Evolutionary conservation across 2,888 invertebrate species (phyloP).

Genomic region (Prosopocoilus inquinatus): DNA sequence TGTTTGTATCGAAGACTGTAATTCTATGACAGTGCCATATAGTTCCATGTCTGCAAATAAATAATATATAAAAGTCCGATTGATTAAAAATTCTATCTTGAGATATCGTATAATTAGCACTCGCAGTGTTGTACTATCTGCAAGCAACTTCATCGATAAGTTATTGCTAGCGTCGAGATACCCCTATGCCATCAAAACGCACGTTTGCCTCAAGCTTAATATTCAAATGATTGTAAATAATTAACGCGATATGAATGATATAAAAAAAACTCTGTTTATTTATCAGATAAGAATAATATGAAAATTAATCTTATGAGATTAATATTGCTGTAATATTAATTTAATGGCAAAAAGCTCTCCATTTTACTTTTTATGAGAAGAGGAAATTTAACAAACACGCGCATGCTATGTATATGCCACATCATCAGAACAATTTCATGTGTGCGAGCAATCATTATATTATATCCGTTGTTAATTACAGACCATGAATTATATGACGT

Average conservation of each 20-base stretch:
- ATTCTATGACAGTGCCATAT: too few species aligned
- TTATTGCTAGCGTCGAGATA: background rate
- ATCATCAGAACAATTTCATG: constrained; percentile 28
- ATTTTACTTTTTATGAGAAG: too few species aligned
- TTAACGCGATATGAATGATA: background rate
- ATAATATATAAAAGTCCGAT: background rate
- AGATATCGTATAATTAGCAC: constrained; percentile 4
- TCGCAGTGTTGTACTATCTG: background rate
- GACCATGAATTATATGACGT: constrained; percentile 45
- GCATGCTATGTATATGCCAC: constrained; percentile 41
- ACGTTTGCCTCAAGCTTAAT: background rate
- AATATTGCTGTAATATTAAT: too few species aligned
- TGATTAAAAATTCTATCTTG: background rate
- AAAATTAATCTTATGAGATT: background rate
- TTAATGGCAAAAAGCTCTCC: too few species aligned
- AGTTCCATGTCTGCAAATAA: too few species aligned
- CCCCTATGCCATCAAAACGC: background rate
- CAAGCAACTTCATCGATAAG: background rate
- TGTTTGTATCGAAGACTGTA: too few species aligned
- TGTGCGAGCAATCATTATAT: constrained; percentile 33
- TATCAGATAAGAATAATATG: background rate
- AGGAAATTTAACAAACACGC: constrained; percentile 39
- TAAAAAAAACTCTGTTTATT: too few species aligned
- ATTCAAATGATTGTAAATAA: constrained; percentile 3
- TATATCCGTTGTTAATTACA: constrained; percentile 44